Conservation (phyloP, 2,888 invertebrate species). For the Cephus sareptanus region DNA sequence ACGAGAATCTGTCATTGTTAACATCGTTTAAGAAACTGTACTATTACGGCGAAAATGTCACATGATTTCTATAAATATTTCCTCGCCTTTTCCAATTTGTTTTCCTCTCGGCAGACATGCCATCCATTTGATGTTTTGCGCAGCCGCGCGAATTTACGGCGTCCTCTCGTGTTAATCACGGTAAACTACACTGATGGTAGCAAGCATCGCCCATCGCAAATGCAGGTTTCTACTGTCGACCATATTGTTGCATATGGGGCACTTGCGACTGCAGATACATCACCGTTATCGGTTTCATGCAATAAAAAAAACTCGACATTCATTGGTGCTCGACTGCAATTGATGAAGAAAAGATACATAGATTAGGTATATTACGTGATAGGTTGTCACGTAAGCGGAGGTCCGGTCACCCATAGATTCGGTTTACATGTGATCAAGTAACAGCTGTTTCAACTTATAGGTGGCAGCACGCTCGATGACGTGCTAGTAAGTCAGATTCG, state of each 20-base stretch:
- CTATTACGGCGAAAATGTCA: not conserved
- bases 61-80: constrained; percentile 11
- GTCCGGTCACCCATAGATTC: too few species aligned
- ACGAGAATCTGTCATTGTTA: not conserved
- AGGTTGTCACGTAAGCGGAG: too few species aligned
- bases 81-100: constrained; percentile 30
- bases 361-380: too few species aligned
- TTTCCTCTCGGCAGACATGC: constrained; percentile 16
- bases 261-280: not conserved
- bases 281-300: not conserved
- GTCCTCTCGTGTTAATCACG: not conserved
- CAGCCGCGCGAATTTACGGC: not conserved
- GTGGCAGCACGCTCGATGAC: not conserved
- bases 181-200: not conserved
- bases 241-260: not conserved
- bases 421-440: not conserved
- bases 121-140: constrained; percentile 6
- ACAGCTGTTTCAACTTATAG: not conserved
- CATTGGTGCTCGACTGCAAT: too few species aligned
- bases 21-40: not conserved
- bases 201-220: not conserved
- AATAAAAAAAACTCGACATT: too few species aligned
- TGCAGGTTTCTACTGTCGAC: not conserved
- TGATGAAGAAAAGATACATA: too few species aligned
- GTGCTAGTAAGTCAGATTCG: not conserved